Evolutionary conservation across 2,888 invertebrate species (phyloP).

Genomic region (Napeogenes inachia): DNA sequence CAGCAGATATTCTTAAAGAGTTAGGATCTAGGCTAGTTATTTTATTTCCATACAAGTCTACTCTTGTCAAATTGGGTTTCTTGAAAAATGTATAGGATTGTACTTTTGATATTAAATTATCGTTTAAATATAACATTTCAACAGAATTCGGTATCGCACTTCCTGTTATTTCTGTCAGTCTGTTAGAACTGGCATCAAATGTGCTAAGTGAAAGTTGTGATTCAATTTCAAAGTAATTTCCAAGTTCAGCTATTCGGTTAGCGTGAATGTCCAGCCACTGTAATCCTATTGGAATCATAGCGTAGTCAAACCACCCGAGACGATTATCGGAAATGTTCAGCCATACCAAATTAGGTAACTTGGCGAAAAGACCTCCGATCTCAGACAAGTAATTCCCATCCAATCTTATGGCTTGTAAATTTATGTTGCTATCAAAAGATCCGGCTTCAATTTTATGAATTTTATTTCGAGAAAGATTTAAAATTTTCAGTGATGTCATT

Average conservation of each 20-base stretch:
- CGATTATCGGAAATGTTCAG: conserved; percentile 91
- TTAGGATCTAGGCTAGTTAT: conserved; percentile 86
- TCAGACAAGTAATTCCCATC: conserved; percentile 89
- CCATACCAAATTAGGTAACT: conserved; percentile 89
- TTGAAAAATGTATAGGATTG: conserved; percentile 92
- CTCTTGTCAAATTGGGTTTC: conserved; percentile 88
- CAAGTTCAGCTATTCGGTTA: conserved; percentile 88
- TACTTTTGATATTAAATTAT: conserved; percentile 88
- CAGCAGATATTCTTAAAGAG: conserved; percentile 85
- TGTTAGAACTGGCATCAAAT: conserved; percentile 89
- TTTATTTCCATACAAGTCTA: conserved; percentile 88
- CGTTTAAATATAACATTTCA: conserved; percentile 86
- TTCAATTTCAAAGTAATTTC: conserved; percentile 91
- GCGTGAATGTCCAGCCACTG: conserved; percentile 91
- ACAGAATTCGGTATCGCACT: conserved; percentile 90
- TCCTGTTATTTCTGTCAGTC: conserved; percentile 87
- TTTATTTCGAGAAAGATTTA: conserved; percentile 90
- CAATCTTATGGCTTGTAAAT: conserved; percentile 87
- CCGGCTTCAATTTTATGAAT: conserved; percentile 87
- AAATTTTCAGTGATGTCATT: conserved; percentile 86
- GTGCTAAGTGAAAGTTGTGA: conserved; percentile 86
- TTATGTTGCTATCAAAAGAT: conserved; percentile 85
- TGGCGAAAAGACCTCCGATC: conserved; percentile 87
- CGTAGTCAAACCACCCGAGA: conserved; percentile 90
- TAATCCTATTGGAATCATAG: conserved; percentile 88